Evolutionary conservation across 2,113 vertebrate species (phyloP).

Genomic region (Pantherophis guttatus): DNA sequence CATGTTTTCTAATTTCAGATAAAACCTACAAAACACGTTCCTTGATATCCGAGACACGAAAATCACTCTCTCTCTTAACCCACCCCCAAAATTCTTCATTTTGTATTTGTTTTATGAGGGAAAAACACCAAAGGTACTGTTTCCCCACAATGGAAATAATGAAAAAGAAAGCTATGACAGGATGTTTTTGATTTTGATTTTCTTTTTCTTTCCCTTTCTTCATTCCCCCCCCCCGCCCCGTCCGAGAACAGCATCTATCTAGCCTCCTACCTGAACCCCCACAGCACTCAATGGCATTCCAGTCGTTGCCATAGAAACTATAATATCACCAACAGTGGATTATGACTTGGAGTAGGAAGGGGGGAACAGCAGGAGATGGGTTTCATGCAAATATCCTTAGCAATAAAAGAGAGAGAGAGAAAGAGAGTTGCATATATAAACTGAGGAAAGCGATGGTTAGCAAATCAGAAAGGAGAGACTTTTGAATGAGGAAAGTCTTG

Average conservation of each 20-base stretch:
- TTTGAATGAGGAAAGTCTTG: not conserved
- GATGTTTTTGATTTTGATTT: not conserved
- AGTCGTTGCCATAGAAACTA: constrained; percentile 47
- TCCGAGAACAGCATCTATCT: constrained; percentile 34
- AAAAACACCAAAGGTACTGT: not conserved
- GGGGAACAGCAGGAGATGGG: constrained; percentile 51
- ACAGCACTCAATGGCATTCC: constrained; percentile 43
- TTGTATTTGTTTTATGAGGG: not conserved
- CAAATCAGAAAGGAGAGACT: not conserved
- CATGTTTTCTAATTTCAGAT: not conserved
- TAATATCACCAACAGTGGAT: constrained; percentile 33
- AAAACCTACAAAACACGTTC: not conserved
- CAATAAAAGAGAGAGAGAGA: constrained; percentile 41
- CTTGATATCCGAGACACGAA: not conserved
- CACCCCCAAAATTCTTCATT: not conserved
- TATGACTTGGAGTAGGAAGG: constrained; percentile 32
- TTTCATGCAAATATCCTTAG: constrained; percentile 45
- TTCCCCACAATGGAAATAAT: not conserved
- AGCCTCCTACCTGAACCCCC: constrained; percentile 51
- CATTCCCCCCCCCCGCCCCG: not conserved
- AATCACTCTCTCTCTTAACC: not conserved
- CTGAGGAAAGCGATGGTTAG: constrained; percentile 6
- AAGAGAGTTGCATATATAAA: constrained; percentile 17
- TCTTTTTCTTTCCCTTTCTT: not conserved
- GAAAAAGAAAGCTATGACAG: accelerated